Percentiles rank a stretch among this genome's conserved stretches.
phyloP scores from a whole-genome alignment of 1,140 invertebrate species.

The Aphelinus atriplicis region DNA sequence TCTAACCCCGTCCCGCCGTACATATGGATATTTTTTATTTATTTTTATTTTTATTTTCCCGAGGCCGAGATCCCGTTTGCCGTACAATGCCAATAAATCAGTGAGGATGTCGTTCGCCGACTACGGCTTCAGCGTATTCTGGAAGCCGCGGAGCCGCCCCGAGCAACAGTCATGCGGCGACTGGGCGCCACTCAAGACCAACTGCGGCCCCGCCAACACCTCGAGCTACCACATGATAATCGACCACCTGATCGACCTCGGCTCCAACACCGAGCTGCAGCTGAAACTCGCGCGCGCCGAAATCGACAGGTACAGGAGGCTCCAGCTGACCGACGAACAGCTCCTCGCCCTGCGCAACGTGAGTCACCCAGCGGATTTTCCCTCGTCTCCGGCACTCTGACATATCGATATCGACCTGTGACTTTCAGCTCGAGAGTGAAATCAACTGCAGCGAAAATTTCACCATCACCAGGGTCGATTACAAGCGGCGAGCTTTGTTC shows the following conservation, averaged over 20 bases:
- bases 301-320: slow-evolving; percentile 49
- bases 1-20: too few relatives aligned
- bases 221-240: slow-evolving; percentile 49
- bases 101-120: slow-evolving; percentile 33
- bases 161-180: not conserved
- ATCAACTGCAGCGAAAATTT: too few relatives aligned
- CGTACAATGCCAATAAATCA: not conserved
- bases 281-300: slow-evolving; percentile 43
- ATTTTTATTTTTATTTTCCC: too few relatives aligned
- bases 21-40: too few relatives aligned
- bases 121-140: slow-evolving; percentile 30
- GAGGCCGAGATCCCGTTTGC: too few relatives aligned
- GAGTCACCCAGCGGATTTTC: not conserved
- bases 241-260: slow-evolving; percentile 49
- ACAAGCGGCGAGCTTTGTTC: too few relatives aligned
- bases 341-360: slow-evolving; percentile 40
- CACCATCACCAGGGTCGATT: too few relatives aligned
- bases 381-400: too few relatives aligned
- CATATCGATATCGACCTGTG: too few relatives aligned
- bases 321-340: slow-evolving; percentile 51
- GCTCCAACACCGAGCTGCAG: slow-evolving; percentile 47
- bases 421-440: too few relatives aligned
- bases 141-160: not conserved
- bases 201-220: slow-evolving; percentile 46
- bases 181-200: not conserved